These are phyloP conservation scores for Steatocranus sp. DNA, from an alignment of 2,797 vertebrate genomes.

Conservation along the genomic window DNA sequence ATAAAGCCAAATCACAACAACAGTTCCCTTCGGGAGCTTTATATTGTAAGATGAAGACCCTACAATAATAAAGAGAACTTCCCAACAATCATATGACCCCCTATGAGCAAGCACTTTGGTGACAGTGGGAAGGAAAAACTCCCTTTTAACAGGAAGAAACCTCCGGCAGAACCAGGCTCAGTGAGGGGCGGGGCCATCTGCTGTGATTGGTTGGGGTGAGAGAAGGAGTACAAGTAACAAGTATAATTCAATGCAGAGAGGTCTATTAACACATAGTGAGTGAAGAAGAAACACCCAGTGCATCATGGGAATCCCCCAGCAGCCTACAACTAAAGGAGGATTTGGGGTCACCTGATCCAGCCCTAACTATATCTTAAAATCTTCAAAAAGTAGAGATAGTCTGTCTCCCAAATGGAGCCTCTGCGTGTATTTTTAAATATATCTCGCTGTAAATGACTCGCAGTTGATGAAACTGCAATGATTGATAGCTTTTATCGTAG, in stretches of 20 bases:
- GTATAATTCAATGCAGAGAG: not conserved
- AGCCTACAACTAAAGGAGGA: not conserved
- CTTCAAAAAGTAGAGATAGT: not conserved
- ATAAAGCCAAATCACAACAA: not conserved
- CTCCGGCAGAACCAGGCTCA: not conserved
- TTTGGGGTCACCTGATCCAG: not conserved
- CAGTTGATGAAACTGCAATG: not conserved
- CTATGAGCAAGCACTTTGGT: fast-evolving
- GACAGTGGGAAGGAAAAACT: not conserved
- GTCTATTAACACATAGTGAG: not conserved
- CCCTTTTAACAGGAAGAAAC: not conserved
- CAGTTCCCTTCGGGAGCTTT: not conserved
- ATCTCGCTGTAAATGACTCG: not conserved
- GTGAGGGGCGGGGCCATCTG: not conserved
- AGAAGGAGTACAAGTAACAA: not conserved
- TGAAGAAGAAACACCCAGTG: not conserved
- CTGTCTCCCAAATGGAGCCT: not conserved
- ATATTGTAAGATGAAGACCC: not conserved
- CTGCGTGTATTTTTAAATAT: not conserved
- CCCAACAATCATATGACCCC: not conserved
- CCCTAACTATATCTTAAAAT: not conserved
- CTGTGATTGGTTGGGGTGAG: not conserved
- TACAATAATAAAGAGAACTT: not conserved
- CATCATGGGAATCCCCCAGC: not conserved
- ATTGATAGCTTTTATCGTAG: not conserved